phyloP scores from a whole-genome alignment of 2,888 invertebrate genomes.

The Dione juno region DNA sequence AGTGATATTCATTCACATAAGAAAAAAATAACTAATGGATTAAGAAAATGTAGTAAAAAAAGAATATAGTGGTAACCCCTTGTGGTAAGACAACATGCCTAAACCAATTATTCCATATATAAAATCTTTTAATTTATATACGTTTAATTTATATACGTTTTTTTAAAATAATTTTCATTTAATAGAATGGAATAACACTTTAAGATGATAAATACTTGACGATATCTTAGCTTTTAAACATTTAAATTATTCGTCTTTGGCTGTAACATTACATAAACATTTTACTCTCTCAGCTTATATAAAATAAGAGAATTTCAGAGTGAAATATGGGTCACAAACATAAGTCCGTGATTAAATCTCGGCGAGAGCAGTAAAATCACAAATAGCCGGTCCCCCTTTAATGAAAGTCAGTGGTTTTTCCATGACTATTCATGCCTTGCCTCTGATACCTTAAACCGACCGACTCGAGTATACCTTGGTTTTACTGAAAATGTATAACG shows the following conservation, averaged over 20 bases:
- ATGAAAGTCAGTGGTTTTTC: slow-evolving; percentile 69
- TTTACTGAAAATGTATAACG: slow-evolving; percentile 7
- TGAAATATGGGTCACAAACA: slow-evolving; percentile 27
- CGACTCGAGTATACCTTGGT: slow-evolving; percentile 26
- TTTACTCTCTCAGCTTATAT: not conserved
- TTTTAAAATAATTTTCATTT: no score
- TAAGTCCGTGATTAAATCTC: slow-evolving; percentile 31
- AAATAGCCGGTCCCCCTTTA: slow-evolving; percentile 52
- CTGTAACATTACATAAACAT: not conserved
- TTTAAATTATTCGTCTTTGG: not conserved
- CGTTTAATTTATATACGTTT: no score
- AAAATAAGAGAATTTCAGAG: slow-evolving; percentile 2
- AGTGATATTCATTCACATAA: no score
- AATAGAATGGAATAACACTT: no score
- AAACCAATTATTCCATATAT: no score
- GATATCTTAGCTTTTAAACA: no score
- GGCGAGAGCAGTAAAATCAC: slow-evolving; percentile 47
- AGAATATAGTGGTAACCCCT: no score
- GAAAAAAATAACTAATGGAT: no score
- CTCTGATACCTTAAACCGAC: slow-evolving; percentile 46
- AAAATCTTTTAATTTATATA: no score
- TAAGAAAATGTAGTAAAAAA: no score
- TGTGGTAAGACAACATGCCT: no score
- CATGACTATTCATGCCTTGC: slow-evolving; percentile 74
- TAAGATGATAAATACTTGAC: no score